Base-by-base conservation (phyloP, 2,797 vertebrate species). In the Characodon lateralis region DNA sequence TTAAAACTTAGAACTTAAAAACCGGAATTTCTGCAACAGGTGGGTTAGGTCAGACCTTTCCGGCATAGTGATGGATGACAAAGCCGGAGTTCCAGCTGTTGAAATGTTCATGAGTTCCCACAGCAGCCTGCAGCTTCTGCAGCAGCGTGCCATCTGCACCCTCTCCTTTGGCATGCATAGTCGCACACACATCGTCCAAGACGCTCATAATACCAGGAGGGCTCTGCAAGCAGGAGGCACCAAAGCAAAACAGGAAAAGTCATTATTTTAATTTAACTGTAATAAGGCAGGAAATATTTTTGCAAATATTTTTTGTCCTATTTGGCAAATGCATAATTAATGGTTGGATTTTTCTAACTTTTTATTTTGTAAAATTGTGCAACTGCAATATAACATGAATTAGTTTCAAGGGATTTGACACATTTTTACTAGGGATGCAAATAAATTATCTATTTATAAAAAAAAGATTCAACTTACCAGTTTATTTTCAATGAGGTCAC, bases 401-500 rank as follows among this genome's bases (percentile, higher is more conserved):
- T 53, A 41, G 9, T 58, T 41, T 41, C 35, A 41, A 12, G 9
- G 20, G 18, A 24, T 22, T 5, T 41, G 41, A 12, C 35, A 55
- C 5, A 66, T 41, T 16, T 66, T 24, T 24, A 9, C 4, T 1
- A 41, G 22, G 7, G 2, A 2, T 22, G 59, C 31, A 16, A 63
- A 63, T 63, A 55, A 53, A 0, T 26, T 0, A 51, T 46, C 1
- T 8, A 31, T 12, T 3, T 48, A 50, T 12, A 26, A 72, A 7
- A 35, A 35, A 48, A 39, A 65, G 3, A 66, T 66, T 68, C 13
- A 14, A 6, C 96, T 96, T 87, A 98, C 97, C 97, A 99, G 73
- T 90, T 99, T 99, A 92, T 98, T 99, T 93, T 99, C 98, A 53
- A 99, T 99, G 73, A 99, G 97, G 88, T 99, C 98, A 3, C 98